phyloP scores from a whole-genome alignment of 2,888 invertebrate species.

The Cantharis nigra region DNA sequence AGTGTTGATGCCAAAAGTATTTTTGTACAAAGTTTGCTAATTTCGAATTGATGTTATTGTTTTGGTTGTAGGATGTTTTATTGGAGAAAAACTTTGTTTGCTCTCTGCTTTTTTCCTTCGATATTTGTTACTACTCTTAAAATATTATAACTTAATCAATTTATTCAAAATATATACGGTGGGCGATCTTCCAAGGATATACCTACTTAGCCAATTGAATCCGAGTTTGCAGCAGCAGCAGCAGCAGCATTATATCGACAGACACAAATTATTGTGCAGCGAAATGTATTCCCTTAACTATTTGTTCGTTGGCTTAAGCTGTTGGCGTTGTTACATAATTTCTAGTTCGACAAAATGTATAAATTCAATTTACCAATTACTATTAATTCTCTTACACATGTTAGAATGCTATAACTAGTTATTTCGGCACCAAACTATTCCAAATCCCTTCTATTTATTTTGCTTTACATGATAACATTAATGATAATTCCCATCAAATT shows the following conservation, averaged over 20 bases:
- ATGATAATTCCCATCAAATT: not conserved
- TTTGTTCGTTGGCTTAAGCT: slow-evolving; percentile 9
- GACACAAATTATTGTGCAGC: slow-evolving; percentile 7
- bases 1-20: slow-evolving; percentile 4
- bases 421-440: not conserved
- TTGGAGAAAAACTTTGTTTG: not conserved
- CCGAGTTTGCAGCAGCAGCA: not conserved
- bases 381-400: not conserved
- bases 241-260: not conserved
- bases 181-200: not conserved
- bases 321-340: slow-evolving; percentile 7
- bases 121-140: not conserved
- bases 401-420: not conserved
- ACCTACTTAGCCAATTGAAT: not conserved
- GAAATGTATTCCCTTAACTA: slow-evolving; percentile 12
- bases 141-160: not conserved
- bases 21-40: slow-evolving; percentile 3
- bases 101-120: not conserved
- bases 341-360: not conserved
- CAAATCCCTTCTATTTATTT: not conserved
- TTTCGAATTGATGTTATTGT: slow-evolving; percentile 5
- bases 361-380: not conserved
- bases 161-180: not conserved
- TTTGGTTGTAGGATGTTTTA: slow-evolving; percentile 1
- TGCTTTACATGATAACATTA: not conserved